phyloP scores from a whole-genome alignment of 2,113 vertebrate species.

The Pluvialis apricaria region DNA sequence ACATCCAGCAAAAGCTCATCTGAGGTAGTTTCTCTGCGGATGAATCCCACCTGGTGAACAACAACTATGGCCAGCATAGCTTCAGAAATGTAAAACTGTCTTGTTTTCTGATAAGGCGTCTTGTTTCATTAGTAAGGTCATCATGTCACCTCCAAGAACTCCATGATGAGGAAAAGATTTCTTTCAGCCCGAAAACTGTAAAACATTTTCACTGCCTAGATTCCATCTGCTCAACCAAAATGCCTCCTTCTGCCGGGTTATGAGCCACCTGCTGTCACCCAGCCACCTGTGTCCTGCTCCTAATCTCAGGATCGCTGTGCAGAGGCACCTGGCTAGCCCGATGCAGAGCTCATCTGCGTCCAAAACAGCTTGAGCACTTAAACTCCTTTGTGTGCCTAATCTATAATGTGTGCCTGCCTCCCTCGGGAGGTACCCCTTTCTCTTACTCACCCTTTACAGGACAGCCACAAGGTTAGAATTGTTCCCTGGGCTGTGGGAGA shows the following conservation, averaged over 20 bases:
- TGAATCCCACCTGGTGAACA: background rate
- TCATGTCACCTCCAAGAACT: background rate
- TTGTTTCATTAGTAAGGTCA: background rate
- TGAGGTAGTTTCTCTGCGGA: background rate
- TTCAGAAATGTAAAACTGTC: background rate
- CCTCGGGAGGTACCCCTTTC: background rate
- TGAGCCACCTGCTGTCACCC: background rate
- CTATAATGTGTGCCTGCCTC: background rate
- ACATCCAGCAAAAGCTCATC: background rate
- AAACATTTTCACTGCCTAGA: background rate
- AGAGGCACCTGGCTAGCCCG: background rate
- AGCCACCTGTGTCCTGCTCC: background rate
- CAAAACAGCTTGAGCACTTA: background rate
- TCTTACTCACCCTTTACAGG: background rate
- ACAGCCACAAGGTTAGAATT: background rate
- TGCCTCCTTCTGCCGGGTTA: background rate
- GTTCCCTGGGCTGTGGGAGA: background rate
- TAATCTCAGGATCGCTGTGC: background rate
- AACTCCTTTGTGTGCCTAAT: background rate
- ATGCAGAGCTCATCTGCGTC: background rate
- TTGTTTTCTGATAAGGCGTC: background rate
- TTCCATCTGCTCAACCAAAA: background rate
- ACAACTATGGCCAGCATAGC: background rate
- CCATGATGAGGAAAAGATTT: background rate
- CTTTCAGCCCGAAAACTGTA: background rate